Percentiles rank a stretch among this genome's conserved stretches.
These are phyloP conservation scores for Archivesica marissinica DNA, from an alignment of 1,140 invertebrate genomes.

Conservation along the genomic window DNA sequence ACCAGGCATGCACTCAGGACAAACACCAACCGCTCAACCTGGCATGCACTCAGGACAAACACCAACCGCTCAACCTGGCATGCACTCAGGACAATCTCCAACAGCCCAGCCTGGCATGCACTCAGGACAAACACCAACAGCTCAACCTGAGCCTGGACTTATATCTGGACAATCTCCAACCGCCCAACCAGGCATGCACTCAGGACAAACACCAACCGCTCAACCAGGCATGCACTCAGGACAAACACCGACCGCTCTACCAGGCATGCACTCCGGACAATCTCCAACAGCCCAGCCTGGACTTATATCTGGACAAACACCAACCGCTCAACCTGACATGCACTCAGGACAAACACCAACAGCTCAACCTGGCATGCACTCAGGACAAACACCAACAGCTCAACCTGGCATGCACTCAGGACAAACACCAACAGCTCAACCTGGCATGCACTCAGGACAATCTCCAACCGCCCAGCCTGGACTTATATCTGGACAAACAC, in stretches of 20 bases:
- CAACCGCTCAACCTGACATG: conserved; percentile 34
- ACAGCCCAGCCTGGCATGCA: conserved; percentile 42
- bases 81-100: neutral
- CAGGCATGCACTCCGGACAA: neutral
- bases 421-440: conserved; percentile 21
- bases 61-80: conserved; percentile 49
- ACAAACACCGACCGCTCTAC: neutral
- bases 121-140: conserved; percentile 48
- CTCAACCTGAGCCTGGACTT: conserved; percentile 21
- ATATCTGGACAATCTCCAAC: neutral
- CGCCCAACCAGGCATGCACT: conserved; percentile 21
- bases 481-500: neutral
- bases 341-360: conserved; percentile 39
- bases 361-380: neutral
- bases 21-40: conserved; percentile 46
- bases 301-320: conserved; percentile 25
- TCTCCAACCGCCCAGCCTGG: conserved; percentile 27
- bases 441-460: neutral
- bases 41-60: neutral
- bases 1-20: conserved; percentile 30
- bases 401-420: conserved; percentile 1
- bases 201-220: conserved; percentile 49
- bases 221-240: neutral
- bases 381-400: conserved; percentile 23
- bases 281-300: conserved; percentile 43